Conservation (phyloP, 2,797 vertebrate genomes). For the Myotis findleyi region DNA sequence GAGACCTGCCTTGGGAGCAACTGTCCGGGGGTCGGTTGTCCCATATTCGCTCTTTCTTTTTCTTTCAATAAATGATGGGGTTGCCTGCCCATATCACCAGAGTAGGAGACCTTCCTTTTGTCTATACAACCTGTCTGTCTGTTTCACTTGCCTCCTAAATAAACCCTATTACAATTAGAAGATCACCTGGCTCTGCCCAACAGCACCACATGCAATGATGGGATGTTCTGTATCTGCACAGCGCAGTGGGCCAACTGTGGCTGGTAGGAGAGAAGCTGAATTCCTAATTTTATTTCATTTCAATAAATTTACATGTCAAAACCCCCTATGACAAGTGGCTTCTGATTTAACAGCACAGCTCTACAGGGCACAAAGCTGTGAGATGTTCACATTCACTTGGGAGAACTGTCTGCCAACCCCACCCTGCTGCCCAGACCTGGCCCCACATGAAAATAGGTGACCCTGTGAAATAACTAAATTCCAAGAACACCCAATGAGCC, state of each 20-base stretch:
- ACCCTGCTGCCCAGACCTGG: not conserved
- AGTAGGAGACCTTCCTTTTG: not conserved
- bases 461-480: not conserved
- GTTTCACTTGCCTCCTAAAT: not conserved
- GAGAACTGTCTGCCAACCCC: too few relatives aligned
- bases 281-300: not conserved
- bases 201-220: not conserved
- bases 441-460: not conserved
- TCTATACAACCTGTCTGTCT: not conserved
- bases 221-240: not conserved
- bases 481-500: not conserved
- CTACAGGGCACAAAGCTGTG: not conserved
- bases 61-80: not conserved
- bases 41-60: not conserved
- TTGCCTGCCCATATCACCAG: not conserved
- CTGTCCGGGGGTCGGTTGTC: not conserved
- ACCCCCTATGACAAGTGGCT: not conserved
- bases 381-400: not conserved
- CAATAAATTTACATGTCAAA: slow-evolving; percentile 1
- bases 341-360: not conserved
- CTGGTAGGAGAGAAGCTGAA: not conserved
- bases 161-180: not conserved
- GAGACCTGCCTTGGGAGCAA: not conserved
- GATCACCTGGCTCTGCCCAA: not conserved
- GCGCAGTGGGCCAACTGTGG: not conserved